Evolutionary conservation across 2,797 vertebrate genomes (phyloP), one percentile per base, ranked within the genome.

Genomic region (Mus minutoides): DNA sequence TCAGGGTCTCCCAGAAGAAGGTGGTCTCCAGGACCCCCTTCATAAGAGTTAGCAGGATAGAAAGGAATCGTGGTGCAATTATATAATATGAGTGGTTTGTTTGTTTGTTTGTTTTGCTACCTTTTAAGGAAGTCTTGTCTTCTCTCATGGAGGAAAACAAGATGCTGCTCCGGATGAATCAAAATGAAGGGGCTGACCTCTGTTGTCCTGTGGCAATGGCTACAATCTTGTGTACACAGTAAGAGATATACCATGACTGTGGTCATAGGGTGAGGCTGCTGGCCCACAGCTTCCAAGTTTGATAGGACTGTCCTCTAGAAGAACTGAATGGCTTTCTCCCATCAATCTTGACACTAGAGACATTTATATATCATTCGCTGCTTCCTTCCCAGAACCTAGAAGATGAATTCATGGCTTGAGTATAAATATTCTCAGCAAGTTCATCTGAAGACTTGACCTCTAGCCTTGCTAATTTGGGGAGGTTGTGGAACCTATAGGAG

Each of bases 1-100:
- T 86, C 49, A 67, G 17, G 34, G 69, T 69, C 56, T 86, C 40
- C 87, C 86, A 52, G 40, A 96, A 92, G 85, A 73, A 71, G 26
- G 3, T 76, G 62, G 11, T 85, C 40, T 91, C 46, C 4, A 78
- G 62, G 64, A 54, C 16, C 26, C 43, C 67, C 60, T 85, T 71
- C 12, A 24, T 2, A 64, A 52, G 46, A 40, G 14, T 40, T n/a
- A 71, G 75, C 1, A 26, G 49, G 43, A 91, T 17, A 22, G 4
- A 31, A 84, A 92, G 43, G 60, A 49, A 86, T 5, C 43, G 29
- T 77, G 52, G 78, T 19, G 31, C 22, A 56, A 83, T 34, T 40
- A 11, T 12, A 14, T 19, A 3, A 12, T 43, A 52, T 84, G 82
- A 87, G 78, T n/a, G 26, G 37, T 40, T 75, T 85, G 26, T 21